Evolutionary conservation across 2,888 invertebrate species (phyloP).

Genomic region (Amphipyra berbera): DNA sequence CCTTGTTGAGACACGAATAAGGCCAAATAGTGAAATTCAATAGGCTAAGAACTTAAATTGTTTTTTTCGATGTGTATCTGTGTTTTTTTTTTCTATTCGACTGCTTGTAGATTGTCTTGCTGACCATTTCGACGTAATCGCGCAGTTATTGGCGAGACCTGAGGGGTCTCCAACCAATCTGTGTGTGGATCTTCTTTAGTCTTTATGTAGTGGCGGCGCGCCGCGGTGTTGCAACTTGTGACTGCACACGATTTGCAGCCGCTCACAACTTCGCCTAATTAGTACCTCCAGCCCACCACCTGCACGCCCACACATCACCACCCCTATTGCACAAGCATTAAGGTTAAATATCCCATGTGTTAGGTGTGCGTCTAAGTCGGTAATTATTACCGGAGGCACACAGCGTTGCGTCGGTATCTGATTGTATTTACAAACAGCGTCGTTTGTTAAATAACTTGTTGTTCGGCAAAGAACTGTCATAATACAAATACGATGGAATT

Average conservation of each 20-base stretch:
- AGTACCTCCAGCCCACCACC: conserved; percentile 19
- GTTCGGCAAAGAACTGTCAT: conserved; percentile 18
- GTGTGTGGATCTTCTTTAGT: conserved; percentile 3
- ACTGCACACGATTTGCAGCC: conserved; percentile 26
- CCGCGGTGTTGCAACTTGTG: conserved; percentile 1
- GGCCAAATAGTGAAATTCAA: too few species aligned
- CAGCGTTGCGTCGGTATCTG: conserved; percentile 19
- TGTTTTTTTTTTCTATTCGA: too few species aligned
- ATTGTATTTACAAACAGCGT: conserved; percentile 28
- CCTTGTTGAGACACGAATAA: too few species aligned
- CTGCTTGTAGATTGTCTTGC: too few species aligned
- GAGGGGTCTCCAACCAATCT: too few species aligned
- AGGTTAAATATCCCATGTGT: not conserved
- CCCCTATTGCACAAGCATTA: not conserved
- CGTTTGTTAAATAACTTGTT: conserved; percentile 29
- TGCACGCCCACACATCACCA: not conserved
- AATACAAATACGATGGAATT: conserved; percentile 6
- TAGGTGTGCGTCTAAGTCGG: conserved; percentile 1
- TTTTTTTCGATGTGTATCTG: too few species aligned
- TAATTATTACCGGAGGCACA: conserved; percentile 25
- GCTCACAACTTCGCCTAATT: conserved; percentile 43
- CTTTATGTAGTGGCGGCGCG: not conserved
- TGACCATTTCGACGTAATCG: too few species aligned
- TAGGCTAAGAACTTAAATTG: too few species aligned
- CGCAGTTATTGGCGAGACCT: too few species aligned